Evolutionary conservation across 2,888 invertebrate species (phyloP).

Genomic region (Sphaerolaimus hirsutus): DNA sequence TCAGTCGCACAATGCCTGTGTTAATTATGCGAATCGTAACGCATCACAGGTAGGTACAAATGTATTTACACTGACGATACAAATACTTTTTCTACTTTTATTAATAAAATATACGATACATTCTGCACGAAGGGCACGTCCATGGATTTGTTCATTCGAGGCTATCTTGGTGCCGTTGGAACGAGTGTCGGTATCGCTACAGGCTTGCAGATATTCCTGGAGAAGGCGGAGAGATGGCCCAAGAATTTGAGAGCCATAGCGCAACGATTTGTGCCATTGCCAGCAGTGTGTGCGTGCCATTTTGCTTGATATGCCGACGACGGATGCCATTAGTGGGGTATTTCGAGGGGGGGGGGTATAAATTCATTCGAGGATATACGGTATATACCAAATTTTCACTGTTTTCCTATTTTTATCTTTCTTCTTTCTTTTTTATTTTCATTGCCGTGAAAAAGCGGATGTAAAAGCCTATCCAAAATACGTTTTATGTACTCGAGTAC

Average conservation of each 20-base stretch:
- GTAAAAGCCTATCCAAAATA: too few relatives aligned
- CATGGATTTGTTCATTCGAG: conserved; percentile 26
- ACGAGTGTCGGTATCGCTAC: conserved; percentile 30
- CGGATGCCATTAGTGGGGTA: too few relatives aligned
- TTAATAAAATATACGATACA: background rate
- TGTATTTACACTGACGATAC: background rate
- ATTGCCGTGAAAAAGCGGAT: too few relatives aligned
- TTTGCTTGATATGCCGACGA: too few relatives aligned
- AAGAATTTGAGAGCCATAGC: conserved; percentile 27
- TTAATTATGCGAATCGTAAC: conserved; percentile 34
- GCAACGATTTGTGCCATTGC: conserved; percentile 30
- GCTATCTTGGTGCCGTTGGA: conserved; percentile 31
- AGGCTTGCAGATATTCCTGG: conserved; percentile 24
- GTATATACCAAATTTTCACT: too few relatives aligned
- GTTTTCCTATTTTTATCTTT: too few relatives aligned
- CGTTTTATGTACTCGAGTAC: too few relatives aligned
- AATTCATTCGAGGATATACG: too few relatives aligned
- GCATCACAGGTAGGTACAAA: conserved; percentile 28
- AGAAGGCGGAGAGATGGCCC: conserved; percentile 22
- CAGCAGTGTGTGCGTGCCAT: conserved; percentile 27
- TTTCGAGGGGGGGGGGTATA: too few relatives aligned
- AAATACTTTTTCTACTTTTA: background rate
- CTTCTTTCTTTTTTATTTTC: too few relatives aligned
- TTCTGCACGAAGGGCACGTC: conserved; percentile 24
- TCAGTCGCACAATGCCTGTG: conserved; percentile 34